Base-by-base conservation (phyloP, 2,888 invertebrate species). In the Andrena marginata region DNA sequence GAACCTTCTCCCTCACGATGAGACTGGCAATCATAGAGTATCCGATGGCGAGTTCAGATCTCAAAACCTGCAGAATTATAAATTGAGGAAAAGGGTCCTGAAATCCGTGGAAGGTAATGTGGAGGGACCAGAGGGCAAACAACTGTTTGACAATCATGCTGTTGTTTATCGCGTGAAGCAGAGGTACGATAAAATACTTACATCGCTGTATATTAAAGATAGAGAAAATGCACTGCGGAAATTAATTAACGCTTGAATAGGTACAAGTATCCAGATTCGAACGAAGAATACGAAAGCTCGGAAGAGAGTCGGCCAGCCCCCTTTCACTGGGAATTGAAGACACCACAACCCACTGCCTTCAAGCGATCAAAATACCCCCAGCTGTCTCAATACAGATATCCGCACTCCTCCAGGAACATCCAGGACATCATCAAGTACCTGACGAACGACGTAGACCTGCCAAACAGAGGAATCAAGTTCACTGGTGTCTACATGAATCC, bases 241-340 rank as follows among this genome's bases (percentile, higher is more conserved):
- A 16, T 35, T 23, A 35, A 49, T 54, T 54, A 31, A 62, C 13
- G 23, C 49, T 72, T 8, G 1, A 48, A 33, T 70, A 92, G 92
- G 76, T 89, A 89, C 74, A 89, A 89, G 78, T 84, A 89, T 78
- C 90, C 89, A 4, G 86, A 85, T 54, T 79, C 85, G 1, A 49
- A 13, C 29, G 87, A 89, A n/a, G 91, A 91, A n/a, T 87, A 87
- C 13, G 72, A 71, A 0, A 82, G 76, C 90, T 49, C 91, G 87
- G 89, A 94, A 90, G 86, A 87, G 23, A 67, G 31, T 16, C 95
- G 94, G 81, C 95, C 95, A 0, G 92, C 94, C 59, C 96, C 96
- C 0, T 96, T 96, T 88, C 94, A 94, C 63, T 93, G 93, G 81
- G 92, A 93, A 65, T 84, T 92, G n/a, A 92, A 92, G 33, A 92